Conservation (phyloP, 2,888 invertebrate species). For the Aspidiotus destructor region DNA sequence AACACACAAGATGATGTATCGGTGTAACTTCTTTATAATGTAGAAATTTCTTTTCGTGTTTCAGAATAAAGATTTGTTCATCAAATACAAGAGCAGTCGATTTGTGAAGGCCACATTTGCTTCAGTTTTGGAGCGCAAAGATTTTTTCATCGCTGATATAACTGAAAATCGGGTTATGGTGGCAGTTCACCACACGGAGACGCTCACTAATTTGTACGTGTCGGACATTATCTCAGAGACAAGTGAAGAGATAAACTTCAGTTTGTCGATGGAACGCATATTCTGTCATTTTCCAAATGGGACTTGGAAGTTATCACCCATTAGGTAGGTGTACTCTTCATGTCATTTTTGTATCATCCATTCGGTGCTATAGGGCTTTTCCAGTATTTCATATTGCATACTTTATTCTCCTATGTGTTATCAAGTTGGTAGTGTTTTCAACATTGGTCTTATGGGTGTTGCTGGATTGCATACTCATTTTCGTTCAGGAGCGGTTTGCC, state of each 20-base stretch:
- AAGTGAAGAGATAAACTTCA: constrained; percentile 55
- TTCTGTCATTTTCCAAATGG: constrained; percentile 74
- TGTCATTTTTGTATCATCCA: no score
- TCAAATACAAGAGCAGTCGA: constrained; percentile 62
- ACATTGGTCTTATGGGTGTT: no score
- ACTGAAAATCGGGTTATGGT: constrained; percentile 69
- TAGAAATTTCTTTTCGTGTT: no score
- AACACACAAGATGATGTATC: no score
- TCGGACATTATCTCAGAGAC: constrained; percentile 55
- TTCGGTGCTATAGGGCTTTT: no score
- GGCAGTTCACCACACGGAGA: constrained; percentile 67
- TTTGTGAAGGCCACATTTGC: constrained; percentile 69
- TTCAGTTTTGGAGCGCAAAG: constrained; percentile 52
- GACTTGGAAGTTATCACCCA: constrained; percentile 71
- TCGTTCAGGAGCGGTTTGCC: no score
- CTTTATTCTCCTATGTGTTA: no score
- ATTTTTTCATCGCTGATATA: constrained; percentile 76
- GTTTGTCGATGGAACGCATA: constrained; percentile 66
- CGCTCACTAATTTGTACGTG: constrained; percentile 67
- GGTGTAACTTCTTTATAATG: no score
- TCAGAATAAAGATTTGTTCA: constrained; percentile 55
- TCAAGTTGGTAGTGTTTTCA: no score
- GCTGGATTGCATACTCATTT: no score
- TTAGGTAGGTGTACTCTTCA: constrained; percentile 51
- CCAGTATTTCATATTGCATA: no score